Evolutionary conservation across 2,797 vertebrate genomes (phyloP), one percentile per base, ranked within the genome.

Genomic region (Molossus alvarezi): DNA sequence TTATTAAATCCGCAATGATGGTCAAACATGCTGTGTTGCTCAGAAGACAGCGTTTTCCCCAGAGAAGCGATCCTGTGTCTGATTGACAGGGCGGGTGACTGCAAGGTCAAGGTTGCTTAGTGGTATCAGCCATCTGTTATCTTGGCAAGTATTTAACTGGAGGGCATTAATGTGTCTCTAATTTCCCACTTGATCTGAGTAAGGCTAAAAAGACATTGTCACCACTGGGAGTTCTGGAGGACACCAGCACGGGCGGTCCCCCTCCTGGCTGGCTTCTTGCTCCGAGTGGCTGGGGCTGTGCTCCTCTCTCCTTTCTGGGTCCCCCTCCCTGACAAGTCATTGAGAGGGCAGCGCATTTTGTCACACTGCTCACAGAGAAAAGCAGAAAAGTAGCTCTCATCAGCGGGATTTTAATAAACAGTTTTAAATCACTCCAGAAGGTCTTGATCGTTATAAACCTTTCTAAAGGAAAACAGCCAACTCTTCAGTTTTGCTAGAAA

Each of bases 51-150:
- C 77, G 33, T 93, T 96, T 96, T 96, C 95, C 90, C 97, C 83
- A 84, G 94, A 96, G 96, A 93, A 91, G 94, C 95, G 95, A 94
- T 94, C 91, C 65, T 69, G 72, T 88, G 91, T 96, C 88, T 97
- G 96, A 97, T 88, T 97, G 97, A 93, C 84, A 94, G 94, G 45
- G 20, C 51, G 90, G 96, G 96, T 96, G 96, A 95, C 96, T 82
- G 5, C 60, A 95, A 98, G 97, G 97, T 98, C 97, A 98, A 97
- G 72, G 95, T 97, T 97, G 84, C 87, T 96, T 85, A 71, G 96
- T 97, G 95, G 97, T 97, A 97, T 95, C 57, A 41, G 64, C 72
- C 98, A 91, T 98, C 97, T 98, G 81, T 97, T 98, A 23, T 81
- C 94, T 97, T 96, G 97, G 86, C 96, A 95, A 96, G 95, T 90